These are phyloP conservation scores for Galerucella nymphaeae DNA, from an alignment of 2,888 invertebrate genomes.

Conservation along the genomic window DNA sequence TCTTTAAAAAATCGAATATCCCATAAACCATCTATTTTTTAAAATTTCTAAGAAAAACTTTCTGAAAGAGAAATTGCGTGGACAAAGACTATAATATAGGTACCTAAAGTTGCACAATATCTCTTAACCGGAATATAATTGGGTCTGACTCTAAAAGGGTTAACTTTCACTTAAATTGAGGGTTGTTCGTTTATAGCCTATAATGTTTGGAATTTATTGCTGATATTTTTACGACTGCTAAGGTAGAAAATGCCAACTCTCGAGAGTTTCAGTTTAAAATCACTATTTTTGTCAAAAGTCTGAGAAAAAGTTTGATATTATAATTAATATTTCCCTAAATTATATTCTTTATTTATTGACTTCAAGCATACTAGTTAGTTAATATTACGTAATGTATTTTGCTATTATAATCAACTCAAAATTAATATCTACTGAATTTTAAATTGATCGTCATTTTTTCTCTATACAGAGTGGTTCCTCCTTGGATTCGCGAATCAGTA, in stretches of 20 bases:
- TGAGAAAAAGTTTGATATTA: too few species aligned
- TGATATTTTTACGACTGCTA: constrained; percentile 12
- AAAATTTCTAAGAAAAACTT: constrained; percentile 26
- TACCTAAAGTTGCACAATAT: constrained; percentile 32
- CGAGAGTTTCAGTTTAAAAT: not conserved
- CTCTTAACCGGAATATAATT: constrained; percentile 14
- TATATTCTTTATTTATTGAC: not conserved
- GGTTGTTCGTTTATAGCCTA: constrained; percentile 22
- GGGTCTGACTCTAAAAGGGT: constrained; percentile 30
- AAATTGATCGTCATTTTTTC: too few species aligned
- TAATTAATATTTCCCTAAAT: too few species aligned
- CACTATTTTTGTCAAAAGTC: not conserved
- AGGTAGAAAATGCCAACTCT: constrained; percentile 9
- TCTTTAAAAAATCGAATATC: constrained; percentile 11
- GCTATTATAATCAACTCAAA: too few species aligned
- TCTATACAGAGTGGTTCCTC: too few species aligned
- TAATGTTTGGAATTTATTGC: constrained; percentile 21
- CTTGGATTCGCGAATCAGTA: too few species aligned
- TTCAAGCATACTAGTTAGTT: not conserved
- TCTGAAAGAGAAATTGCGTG: constrained; percentile 36
- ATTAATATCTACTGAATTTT: too few species aligned
- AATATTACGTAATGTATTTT: too few species aligned
- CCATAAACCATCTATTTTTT: constrained; percentile 10
- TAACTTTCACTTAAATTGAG: constrained; percentile 40
- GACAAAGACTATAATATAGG: constrained; percentile 20